These are phyloP conservation scores for Epirrita christyi DNA, from an alignment of 2,888 invertebrate species.

Conservation along the genomic window DNA sequence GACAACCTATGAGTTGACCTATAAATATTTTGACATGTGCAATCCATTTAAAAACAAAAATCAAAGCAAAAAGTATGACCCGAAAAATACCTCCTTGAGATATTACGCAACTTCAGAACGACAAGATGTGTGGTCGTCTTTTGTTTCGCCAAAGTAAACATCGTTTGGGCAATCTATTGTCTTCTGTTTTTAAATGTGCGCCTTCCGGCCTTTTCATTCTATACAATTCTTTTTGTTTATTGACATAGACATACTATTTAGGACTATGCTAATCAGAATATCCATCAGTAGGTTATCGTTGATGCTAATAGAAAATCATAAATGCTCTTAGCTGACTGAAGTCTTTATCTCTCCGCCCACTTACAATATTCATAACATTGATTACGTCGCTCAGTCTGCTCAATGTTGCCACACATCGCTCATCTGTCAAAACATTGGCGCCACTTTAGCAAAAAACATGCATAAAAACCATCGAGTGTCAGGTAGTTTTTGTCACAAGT, in stretches of 20 bases:
- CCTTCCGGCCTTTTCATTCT: conserved; percentile 45
- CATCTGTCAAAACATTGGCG: conserved; percentile 43
- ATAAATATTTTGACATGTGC: background rate
- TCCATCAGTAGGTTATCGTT: conserved; percentile 24
- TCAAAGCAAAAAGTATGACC: conserved; percentile 15
- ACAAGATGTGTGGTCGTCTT: conserved; percentile 65
- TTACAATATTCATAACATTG: conserved; percentile 31
- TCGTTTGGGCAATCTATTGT: conserved; percentile 52
- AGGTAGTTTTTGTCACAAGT: conserved; percentile 21
- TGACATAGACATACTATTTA: conserved; percentile 31
- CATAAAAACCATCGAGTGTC: conserved; percentile 28
- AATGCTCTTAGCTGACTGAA: conserved; percentile 32
- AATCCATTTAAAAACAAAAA: background rate
- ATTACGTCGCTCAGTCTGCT: conserved; percentile 23
- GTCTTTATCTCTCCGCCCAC: conserved; percentile 34
- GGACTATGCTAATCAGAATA: conserved; percentile 25
- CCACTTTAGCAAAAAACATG: conserved; percentile 35
- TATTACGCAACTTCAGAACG: conserved; percentile 29
- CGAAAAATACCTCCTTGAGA: conserved; percentile 15
- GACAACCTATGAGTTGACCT: no score
- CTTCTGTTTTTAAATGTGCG: conserved; percentile 36
- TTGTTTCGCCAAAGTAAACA: conserved; percentile 61
- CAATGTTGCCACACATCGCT: conserved; percentile 28
- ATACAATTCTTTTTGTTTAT: conserved; percentile 40
- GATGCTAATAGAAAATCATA: conserved; percentile 32